Conservation (phyloP, 2,888 invertebrate genomes). For the Rhaphigaster nebulosa region DNA sequence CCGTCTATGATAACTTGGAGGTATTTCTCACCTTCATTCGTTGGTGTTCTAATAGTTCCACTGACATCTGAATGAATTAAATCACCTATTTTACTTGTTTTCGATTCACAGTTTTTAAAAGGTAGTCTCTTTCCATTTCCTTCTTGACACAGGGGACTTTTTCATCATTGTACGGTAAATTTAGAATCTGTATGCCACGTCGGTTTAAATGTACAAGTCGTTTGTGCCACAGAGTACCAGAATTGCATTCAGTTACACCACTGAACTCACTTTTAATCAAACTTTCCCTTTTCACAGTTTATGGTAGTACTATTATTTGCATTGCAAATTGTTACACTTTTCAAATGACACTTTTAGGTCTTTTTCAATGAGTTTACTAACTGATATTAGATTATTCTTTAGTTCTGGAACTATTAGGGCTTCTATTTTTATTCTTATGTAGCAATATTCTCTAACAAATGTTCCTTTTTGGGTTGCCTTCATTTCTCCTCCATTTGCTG, state of each 20-base stretch:
- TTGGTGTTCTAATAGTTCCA: constrained; percentile 11
- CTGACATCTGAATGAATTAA: neutral
- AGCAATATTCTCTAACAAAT: no score
- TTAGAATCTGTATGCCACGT: neutral
- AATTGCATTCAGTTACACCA: constrained; percentile 11
- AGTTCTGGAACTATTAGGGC: no score
- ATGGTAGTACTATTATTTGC: no score
- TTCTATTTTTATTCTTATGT: no score
- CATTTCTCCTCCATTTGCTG: no score
- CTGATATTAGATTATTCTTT: no score
- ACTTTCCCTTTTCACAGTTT: neutral
- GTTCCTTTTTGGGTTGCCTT: no score
- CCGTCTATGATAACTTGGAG: constrained; percentile 25
- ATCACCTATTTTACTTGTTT: constrained; percentile 21
- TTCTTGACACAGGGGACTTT: constrained; percentile 23
- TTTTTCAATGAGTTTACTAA: no score
- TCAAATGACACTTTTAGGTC: no score
- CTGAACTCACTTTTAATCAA: neutral
- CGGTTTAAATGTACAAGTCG: neutral
- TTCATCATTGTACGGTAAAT: constrained; percentile 15
- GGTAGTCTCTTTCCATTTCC: no score
- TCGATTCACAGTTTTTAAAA: neutral
- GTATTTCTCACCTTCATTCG: constrained; percentile 29
- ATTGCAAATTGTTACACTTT: no score
- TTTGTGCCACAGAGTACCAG: no score